Evolutionary conservation across 2,888 invertebrate species (phyloP), one percentile per base, ranked within the genome.

Genomic region (Erpobdella octoculata): DNA sequence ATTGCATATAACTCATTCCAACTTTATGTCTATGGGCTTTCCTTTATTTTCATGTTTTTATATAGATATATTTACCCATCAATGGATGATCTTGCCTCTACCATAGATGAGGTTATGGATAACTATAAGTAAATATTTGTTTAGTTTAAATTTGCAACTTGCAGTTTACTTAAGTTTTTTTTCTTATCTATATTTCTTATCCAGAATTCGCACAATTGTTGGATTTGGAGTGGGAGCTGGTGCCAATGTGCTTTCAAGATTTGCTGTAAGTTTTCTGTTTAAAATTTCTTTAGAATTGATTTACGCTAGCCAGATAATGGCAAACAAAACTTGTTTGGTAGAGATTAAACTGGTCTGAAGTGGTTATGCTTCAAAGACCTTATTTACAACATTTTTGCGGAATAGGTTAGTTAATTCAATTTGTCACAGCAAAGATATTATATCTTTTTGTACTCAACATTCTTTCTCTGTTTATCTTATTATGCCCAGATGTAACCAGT

Each of bases 201-300:
- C 18, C 83, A 91, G 91, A 37, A 86, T 97, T 78, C 91, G 91
- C 82, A 78, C 79, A 61, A 89, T 96, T 82, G 91, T 98, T 84
- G 97, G 95, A 5, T 91, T 99, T 82, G 98, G 97, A 1, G 92
- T 96, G 67, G 98, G 98, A 15, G 92, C 93, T 66, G 98, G 98
- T 28, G 96, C 93, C 0, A 96, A 98, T 84, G 89, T 98, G 78
- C 87, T 99, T 76, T 89, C 92, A 33, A 88, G 97, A 79, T 97
- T 91, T 83, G 90, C 95, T 70, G 87, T 94, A 73, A 86, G 74
- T 74, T 33, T 72, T 1, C 15, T 37, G 28, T 67, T 53, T n/a
- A n/a, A n/a, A n/a, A n/a, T n/a, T n/a, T n/a, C n/a, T n/a, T n/a
- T n/a, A n/a, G n/a, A n/a, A n/a, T n/a, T n/a, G n/a, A n/a, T n/a